These are phyloP conservation scores for Drosophila aldrichi DNA, from an alignment of 2,888 invertebrate genomes.

Conservation along the genomic window DNA sequence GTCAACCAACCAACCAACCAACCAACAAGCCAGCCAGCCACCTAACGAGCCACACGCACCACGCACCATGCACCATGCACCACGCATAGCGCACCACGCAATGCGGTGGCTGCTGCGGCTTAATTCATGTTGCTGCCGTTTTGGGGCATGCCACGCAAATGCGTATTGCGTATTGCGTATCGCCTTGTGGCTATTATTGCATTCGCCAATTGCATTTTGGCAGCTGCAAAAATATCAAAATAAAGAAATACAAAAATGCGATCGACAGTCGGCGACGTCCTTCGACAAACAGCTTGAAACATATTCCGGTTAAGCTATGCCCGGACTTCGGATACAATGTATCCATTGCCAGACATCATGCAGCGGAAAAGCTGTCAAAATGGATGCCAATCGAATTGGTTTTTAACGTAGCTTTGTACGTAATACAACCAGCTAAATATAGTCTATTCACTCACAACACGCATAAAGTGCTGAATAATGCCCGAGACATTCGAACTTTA, in stretches of 20 bases:
- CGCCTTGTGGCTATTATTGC: constrained; percentile 12
- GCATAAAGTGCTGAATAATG: constrained; percentile 21
- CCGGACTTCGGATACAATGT: constrained; percentile 7
- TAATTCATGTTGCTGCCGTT: constrained; percentile 15
- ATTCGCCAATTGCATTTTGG: constrained; percentile 32
- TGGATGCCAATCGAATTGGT: constrained; percentile 9
- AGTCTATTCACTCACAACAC: background rate
- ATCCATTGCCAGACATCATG: constrained; percentile 7
- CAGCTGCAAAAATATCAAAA: constrained; percentile 25
- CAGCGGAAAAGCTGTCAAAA: constrained; percentile 25
- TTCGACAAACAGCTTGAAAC: constrained; percentile 9
- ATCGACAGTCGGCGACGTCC: constrained; percentile 20
- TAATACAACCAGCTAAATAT: constrained; percentile 1
- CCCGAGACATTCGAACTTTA: constrained; percentile 1
- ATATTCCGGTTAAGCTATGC: constrained; percentile 9
- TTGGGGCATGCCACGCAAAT: constrained; percentile 21
- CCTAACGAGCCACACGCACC: constrained; percentile 29
- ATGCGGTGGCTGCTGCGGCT: constrained; percentile 16
- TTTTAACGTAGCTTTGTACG: constrained; percentile 1
- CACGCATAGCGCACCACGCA: background rate
- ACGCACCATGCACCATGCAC: constrained; percentile 3
- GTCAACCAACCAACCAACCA: background rate
- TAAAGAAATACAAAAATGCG: constrained; percentile 9
- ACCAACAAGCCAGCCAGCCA: background rate
- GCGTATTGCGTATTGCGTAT: constrained; percentile 19